phyloP scores from a whole-genome alignment of 2,797 vertebrate species.

The Hippoglossus hippoglossus region DNA sequence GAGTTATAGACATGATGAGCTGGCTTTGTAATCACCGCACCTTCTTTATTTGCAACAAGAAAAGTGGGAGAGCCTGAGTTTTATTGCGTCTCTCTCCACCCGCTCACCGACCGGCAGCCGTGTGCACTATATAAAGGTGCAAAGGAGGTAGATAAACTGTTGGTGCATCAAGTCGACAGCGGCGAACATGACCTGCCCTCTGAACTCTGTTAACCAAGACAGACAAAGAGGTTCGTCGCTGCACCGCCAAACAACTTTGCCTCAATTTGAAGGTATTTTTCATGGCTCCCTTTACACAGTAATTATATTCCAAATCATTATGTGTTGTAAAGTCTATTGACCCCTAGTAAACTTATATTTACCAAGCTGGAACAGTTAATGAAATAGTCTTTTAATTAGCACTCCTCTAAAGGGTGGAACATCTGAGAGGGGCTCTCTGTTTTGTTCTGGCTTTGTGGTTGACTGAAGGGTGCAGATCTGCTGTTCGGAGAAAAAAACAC shows the following conservation, averaged over 20 bases:
- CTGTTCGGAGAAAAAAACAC: slow-evolving; percentile 79
- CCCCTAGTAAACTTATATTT: slow-evolving; percentile 88
- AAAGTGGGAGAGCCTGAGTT: slow-evolving; percentile 39
- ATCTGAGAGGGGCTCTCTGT: slow-evolving; percentile 77
- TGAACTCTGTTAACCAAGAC: slow-evolving; percentile 65
- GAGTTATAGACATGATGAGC: slow-evolving; percentile 29
- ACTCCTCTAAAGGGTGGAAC: slow-evolving; percentile 79
- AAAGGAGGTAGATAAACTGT: slow-evolving; percentile 67
- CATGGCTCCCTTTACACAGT: slow-evolving; percentile 78
- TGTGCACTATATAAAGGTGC: slow-evolving; percentile 49
- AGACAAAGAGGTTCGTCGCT: slow-evolving; percentile 58
- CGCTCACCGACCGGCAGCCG: slow-evolving; percentile 47
- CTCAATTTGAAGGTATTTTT: slow-evolving; percentile 74
- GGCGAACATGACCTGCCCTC: slow-evolving; percentile 61
- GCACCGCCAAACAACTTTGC: slow-evolving; percentile 78
- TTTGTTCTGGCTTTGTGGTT: slow-evolving; percentile 84
- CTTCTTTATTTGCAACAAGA: slow-evolving; percentile 34
- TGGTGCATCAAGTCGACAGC: slow-evolving; percentile 64
- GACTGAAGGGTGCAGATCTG: slow-evolving; percentile 83
- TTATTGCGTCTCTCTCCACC: slow-evolving; percentile 45
- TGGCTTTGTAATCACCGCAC: slow-evolving; percentile 36
- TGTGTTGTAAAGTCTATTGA: slow-evolving; percentile 86
- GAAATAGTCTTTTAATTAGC: slow-evolving; percentile 89
- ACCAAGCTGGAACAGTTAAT: slow-evolving; percentile 87
- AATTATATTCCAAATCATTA: slow-evolving; percentile 87